A percentile compares a stretch with the other conserved stretches of the same genome.
Evolutionary conservation across 2,113 vertebrate genomes (phyloP).

Genomic region (Maccullochella peelii): DNA sequence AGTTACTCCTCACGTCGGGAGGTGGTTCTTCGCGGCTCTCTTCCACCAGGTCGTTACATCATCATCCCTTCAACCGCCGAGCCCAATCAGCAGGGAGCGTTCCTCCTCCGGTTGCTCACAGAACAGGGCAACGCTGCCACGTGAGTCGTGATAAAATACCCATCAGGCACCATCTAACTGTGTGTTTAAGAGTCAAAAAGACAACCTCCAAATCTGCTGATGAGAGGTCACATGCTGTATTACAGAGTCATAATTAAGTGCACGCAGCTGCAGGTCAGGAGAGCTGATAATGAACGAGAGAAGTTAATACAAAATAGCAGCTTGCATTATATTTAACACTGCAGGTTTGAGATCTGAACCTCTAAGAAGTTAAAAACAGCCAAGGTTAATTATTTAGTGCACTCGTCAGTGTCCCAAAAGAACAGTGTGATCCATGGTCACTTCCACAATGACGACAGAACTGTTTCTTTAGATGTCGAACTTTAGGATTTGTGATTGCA

Average conservation of each 20-base stretch:
- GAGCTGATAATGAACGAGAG: neutral
- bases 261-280: neutral
- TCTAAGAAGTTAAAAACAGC: no score
- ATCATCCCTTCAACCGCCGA: constrained; percentile 77
- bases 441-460: no score
- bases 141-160: constrained; percentile 65
- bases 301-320: neutral
- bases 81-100: constrained; percentile 76
- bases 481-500: neutral
- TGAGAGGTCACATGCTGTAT: neutral
- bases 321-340: neutral
- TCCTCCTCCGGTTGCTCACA: constrained; percentile 82
- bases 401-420: neutral
- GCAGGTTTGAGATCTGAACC: neutral
- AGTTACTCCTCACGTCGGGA: constrained; percentile 68
- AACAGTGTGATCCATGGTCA: neutral
- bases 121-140: constrained; percentile 74
- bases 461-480: neutral
- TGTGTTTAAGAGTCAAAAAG: neutral
- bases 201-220: neutral
- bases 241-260: neutral
- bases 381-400: neutral
- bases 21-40: constrained; percentile 72
- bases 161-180: neutral
- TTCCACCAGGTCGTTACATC: constrained; percentile 81